Percentiles rank a stretch among this genome's conserved stretches.
phyloP scores from a whole-genome alignment of 2,888 invertebrate genomes.

The Sepiola atlantica region DNA sequence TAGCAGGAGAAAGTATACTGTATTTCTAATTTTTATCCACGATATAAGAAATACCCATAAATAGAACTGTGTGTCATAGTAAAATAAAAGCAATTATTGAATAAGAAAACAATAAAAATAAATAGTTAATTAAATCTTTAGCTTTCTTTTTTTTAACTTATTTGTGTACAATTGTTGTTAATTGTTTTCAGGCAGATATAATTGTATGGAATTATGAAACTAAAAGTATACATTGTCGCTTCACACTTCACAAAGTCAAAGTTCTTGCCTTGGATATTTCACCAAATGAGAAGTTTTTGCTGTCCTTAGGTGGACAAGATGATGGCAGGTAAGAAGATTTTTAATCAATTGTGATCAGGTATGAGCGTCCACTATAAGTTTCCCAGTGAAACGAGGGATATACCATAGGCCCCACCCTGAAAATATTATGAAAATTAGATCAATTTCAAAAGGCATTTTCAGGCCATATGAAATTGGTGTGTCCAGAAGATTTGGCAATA shows the following conservation, averaged over 20 bases:
- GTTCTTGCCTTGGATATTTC: conserved; percentile 90
- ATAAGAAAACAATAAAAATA: neutral
- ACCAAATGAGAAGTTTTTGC: conserved; percentile 85
- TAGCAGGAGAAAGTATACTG: too few species aligned
- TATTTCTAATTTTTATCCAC: too few species aligned
- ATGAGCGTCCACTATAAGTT: neutral
- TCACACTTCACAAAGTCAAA: conserved; percentile 91
- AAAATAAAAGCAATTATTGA: neutral
- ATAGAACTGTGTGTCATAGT: too few species aligned
- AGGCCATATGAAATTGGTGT: too few species aligned
- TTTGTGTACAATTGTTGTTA: conserved; percentile 34
- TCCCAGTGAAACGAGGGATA: too few species aligned
- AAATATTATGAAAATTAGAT: too few species aligned
- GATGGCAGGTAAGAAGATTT: conserved; percentile 80
- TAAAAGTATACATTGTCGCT: conserved; percentile 80
- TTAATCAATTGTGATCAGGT: neutral
- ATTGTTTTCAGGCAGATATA: conserved; percentile 79
- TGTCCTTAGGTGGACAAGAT: conserved; percentile 91
- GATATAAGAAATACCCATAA: too few species aligned
- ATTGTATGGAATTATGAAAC: conserved; percentile 90
- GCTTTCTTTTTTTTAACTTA: neutral
- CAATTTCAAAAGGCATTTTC: too few species aligned
- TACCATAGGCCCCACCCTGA: too few species aligned
- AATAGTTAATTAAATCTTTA: neutral
- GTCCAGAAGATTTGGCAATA: too few species aligned